Evolutionary conservation across 2,113 vertebrate genomes (phyloP).

Genomic region (Crotalus viridis): DNA sequence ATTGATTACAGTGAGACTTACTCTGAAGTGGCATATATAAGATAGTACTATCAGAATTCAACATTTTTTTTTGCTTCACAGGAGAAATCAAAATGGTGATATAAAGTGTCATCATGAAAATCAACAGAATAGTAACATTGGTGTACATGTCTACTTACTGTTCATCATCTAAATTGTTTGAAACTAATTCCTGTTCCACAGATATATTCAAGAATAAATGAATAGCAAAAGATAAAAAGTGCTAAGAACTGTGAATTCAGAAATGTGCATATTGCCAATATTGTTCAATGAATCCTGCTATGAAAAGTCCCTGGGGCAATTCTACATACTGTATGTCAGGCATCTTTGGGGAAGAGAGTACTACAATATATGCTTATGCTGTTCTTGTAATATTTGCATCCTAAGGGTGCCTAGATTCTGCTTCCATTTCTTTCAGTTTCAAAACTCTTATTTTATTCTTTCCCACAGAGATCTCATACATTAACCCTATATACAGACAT

Average conservation of each 20-base stretch:
- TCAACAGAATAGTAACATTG: background rate
- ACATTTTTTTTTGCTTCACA: background rate
- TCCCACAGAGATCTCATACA: no score
- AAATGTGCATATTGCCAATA: background rate
- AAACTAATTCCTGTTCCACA: background rate
- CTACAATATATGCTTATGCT: background rate
- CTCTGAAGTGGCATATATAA: background rate
- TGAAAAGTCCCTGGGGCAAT: background rate
- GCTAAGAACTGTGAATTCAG: background rate
- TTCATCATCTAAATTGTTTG: background rate
- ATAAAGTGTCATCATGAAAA: background rate
- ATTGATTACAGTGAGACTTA: background rate
- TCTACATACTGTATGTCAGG: background rate
- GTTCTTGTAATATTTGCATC: background rate
- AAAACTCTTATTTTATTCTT: background rate
- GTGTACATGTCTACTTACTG: background rate
- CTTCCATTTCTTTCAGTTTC: background rate
- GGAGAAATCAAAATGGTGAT: background rate
- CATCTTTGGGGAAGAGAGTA: background rate
- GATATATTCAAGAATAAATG: background rate
- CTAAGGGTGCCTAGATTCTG: background rate
- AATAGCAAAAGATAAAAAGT: background rate
- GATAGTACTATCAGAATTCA: background rate
- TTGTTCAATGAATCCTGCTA: background rate
- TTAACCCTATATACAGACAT: background rate